Base-by-base conservation (phyloP, 2,113 vertebrate genomes). In the Lichenostomus cassidix region DNA sequence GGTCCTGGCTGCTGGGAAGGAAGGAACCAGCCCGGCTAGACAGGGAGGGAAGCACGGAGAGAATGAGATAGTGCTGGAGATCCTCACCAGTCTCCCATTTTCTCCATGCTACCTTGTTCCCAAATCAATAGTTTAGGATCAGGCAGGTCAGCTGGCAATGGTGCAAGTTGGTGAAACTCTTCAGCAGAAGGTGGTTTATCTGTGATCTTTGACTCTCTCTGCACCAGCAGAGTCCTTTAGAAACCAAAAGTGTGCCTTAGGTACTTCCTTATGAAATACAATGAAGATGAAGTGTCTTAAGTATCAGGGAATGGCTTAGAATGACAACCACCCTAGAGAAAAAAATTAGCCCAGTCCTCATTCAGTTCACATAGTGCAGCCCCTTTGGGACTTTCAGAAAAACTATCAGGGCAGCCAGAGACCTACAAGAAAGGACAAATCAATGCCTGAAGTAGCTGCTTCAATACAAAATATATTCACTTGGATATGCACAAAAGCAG, bases 11-110 rank as follows among this genome's bases (percentile, higher is more conserved):
- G 44, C 12, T 8, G 75, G 16, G 78, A 44, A 47, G 59, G 58
- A 44, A 47, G 24, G 53, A 62, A 58, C 7, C 46, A 44, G 46
- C 46, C 15, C 13, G 7, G 59, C 17, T 17, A 21, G 31, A 8
- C 25, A 16, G 64, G 49, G 35, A 37, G 23, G 39, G 47, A 68
- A 53, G 58, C 44, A 8, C 5, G 7, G 79, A 23, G 37, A n/a
- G 14, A 20, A 2, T 0, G 37, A 37, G 47, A 12, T 1, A 19
- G 5, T 1, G 1, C 35, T 42, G 69, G n/a, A 63, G 42, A 33
- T 12, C 20, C 9, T 39, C 53, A 3, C 2, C 47, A 14, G 6
- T 5, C 35, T 65, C 55, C 21, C 2, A 8, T 28, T 69, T 25
- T 53, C 44, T 55, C 47, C 29, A 3, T 7, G 3, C 15, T 27